phyloP scores from a whole-genome alignment of 2,113 vertebrate genomes.

The Bos javanicus region DNA sequence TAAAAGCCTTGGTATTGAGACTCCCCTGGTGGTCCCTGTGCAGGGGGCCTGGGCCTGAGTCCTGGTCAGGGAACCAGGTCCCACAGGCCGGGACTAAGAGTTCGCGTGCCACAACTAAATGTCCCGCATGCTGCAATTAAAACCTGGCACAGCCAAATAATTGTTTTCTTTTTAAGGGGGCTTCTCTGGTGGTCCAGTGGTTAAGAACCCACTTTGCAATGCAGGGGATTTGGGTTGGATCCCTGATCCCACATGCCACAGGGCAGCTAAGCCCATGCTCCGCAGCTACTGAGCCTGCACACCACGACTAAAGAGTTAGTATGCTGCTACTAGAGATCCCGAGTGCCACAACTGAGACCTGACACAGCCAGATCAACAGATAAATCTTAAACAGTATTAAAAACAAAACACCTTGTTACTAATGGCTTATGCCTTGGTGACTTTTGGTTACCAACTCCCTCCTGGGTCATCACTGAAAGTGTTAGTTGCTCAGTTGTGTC shows the following conservation, averaged over 20 bases:
- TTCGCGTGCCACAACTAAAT: not conserved
- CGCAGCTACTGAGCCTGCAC: not conserved
- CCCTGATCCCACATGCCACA: not conserved
- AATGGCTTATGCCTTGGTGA: not conserved
- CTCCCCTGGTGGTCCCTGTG: not conserved
- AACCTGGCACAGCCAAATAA: not conserved
- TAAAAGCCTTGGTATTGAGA: not conserved
- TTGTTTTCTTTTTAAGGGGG: not conserved
- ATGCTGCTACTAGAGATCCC: not conserved
- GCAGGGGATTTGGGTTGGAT: not conserved
- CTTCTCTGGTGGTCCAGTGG: not conserved
- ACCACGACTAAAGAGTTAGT: not conserved
- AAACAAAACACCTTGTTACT: not conserved
- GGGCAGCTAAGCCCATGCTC: not conserved
- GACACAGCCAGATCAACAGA: not conserved
- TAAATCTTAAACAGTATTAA: not conserved
- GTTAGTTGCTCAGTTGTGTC: not conserved
- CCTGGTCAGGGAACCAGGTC: not conserved
- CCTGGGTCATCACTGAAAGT: not conserved
- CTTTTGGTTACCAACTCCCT: not conserved
- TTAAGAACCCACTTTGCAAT: not conserved
- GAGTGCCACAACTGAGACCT: not conserved
- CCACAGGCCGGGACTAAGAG: not conserved
- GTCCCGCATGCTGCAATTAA: not conserved
- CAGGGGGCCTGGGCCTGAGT: not conserved